phyloP scores from a whole-genome alignment of 2,888 invertebrate genomes.

The Orthosia cruda region DNA sequence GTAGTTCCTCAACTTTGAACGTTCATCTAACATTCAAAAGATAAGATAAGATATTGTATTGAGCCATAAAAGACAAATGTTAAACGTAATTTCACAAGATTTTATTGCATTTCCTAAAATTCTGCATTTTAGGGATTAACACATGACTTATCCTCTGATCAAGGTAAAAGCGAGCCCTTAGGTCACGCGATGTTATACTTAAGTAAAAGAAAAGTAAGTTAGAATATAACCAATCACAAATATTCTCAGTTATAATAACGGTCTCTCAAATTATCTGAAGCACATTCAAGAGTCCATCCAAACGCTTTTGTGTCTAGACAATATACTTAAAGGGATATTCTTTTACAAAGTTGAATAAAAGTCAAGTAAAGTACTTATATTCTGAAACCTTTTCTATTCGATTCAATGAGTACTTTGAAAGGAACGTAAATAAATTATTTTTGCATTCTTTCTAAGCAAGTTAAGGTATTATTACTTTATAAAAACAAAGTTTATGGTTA shows the following conservation, averaged over 20 bases:
- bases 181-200: too few species aligned
- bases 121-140: too few species aligned
- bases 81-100: too few species aligned
- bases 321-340: constrained; percentile 9
- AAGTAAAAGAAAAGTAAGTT: neutral
- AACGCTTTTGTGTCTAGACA: constrained; percentile 35
- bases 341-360: constrained; percentile 27
- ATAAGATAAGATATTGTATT: too few species aligned
- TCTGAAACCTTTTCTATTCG: constrained; percentile 9
- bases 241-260: neutral
- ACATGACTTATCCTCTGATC: too few species aligned
- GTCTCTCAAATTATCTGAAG: constrained; percentile 12
- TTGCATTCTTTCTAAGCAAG: neutral
- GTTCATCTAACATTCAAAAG: too few species aligned
- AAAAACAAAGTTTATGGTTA: neutral
- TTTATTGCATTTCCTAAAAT: too few species aligned
- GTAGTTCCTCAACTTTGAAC: too few species aligned
- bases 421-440: neutral
- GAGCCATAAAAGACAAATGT: too few species aligned
- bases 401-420: constrained; percentile 21
- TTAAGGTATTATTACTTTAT: neutral
- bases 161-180: too few species aligned
- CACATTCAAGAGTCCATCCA: constrained; percentile 18
- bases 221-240: neutral
- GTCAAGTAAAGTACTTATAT: constrained; percentile 6